phyloP scores from a whole-genome alignment of 1,140 invertebrate genomes.

The Drosophila sulfurigaster region DNA sequence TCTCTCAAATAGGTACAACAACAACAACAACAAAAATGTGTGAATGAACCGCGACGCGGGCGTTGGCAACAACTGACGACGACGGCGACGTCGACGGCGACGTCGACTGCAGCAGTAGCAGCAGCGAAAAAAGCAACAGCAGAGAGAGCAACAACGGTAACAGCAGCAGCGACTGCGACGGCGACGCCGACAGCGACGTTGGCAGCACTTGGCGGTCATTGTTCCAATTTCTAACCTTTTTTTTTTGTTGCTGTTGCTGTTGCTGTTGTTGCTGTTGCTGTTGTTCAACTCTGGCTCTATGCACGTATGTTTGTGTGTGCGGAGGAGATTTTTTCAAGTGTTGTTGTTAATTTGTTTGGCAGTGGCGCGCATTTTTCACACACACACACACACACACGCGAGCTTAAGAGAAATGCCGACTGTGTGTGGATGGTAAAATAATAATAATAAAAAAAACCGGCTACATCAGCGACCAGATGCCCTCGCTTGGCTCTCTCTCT shows the following conservation, averaged over 20 bases:
- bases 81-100: neutral
- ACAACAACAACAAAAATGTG: conserved; percentile 55
- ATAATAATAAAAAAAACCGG: conserved; percentile 54
- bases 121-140: neutral
- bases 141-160: conserved; percentile 1
- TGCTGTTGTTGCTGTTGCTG: neutral
- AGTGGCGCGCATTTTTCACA: conserved; percentile 68
- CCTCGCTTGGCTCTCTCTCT: conserved; percentile 15
- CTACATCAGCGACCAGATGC: conserved; percentile 38
- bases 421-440: conserved; percentile 47
- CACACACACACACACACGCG: conserved; percentile 36
- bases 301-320: conserved; percentile 29
- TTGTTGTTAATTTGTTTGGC: conserved; percentile 80
- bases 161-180: neutral
- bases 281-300: conserved; percentile 38
- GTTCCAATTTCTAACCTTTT: conserved; percentile 79
- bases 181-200: conserved; percentile 19
- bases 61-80: conserved; percentile 33
- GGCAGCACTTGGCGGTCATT: conserved; percentile 75
- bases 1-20: conserved; percentile 48
- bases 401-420: conserved; percentile 41
- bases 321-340: conserved; percentile 65
- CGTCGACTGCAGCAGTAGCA: neutral
- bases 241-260: conserved; percentile 20
- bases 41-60: conserved; percentile 65